Evolutionary conservation across 2,888 invertebrate genomes (phyloP), one percentile per base, ranked within the genome.

Genomic region (Aquatica leii): DNA sequence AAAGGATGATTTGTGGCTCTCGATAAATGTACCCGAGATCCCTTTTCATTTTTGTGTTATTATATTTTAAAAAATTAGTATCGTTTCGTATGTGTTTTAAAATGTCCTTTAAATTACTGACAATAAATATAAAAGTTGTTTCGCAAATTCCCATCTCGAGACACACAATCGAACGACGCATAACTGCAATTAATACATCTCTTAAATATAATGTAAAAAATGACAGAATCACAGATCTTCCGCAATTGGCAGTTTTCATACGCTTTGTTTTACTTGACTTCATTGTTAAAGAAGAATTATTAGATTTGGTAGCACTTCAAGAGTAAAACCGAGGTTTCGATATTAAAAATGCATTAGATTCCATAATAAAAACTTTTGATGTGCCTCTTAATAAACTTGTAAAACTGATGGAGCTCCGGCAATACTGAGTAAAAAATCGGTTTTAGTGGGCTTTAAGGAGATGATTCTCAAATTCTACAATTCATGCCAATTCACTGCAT

Each of bases 191-290:
- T n/a, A n/a, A n/a, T n/a, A n/a, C n/a, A n/a, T n/a, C n/a, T n/a
- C n/a, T n/a, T n/a, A n/a, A n/a, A n/a, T n/a, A n/a, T n/a, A n/a
- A n/a, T n/a, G n/a, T n/a, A n/a, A n/a, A n/a, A n/a, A n/a, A n/a
- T 62, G 53, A 55, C 62, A 63, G 66, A 66, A 63, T 66, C 55
- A 49, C 54, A 59, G 63, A 66, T 66, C 35, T 66, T 65, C 64
- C 61, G 57, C 64, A 65, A 66, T 66, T 66, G 37, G 66, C 63
- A 50, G 60, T 63, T 24, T 24, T 24, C 24, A 24, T 6, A 24
- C 24, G 24, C 6, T 24, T 63, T 66, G 66, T 59, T 49, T 63
- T 57, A 59, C 56, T 57, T 46, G 53, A 57, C 58, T 49, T 65
- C 50, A 46, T 51, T 62, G 65, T 62, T 37, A 66, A 66, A 48